Conservation (phyloP, 2,888 invertebrate genomes). For the Nomada hirtipes region DNA sequence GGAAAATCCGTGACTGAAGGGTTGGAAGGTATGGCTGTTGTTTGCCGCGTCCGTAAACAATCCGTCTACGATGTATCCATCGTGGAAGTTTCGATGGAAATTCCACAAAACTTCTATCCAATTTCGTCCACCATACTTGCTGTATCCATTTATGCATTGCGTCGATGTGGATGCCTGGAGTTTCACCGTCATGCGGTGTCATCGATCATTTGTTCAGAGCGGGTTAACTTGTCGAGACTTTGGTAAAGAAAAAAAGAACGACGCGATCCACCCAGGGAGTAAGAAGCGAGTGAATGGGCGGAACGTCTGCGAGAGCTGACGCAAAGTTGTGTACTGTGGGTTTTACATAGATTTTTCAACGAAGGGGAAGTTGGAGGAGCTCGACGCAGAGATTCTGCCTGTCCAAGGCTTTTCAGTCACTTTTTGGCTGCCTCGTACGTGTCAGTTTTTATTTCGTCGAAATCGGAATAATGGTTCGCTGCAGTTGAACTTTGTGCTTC, state of each 20-base stretch:
- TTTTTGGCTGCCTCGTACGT: not conserved
- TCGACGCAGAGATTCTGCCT: not conserved
- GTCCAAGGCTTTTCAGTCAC: not conserved
- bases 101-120: conserved; percentile 56
- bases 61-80: conserved; percentile 54
- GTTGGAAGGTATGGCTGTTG: not conserved
- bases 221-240: conserved; percentile 16
- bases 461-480: no score
- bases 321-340: not conserved
- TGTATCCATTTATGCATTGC: conserved; percentile 40
- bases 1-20: conserved; percentile 37
- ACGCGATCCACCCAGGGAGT: not conserved
- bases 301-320: not conserved
- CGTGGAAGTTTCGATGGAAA: conserved; percentile 64
- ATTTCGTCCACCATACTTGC: conserved; percentile 26
- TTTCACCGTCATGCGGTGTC: conserved; percentile 8
- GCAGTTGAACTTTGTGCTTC: no score
- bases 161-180: not conserved
- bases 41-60: conserved; percentile 53
- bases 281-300: conserved; percentile 13
- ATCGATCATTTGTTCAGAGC: conserved; percentile 32
- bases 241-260: conserved; percentile 3
- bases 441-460: no score
- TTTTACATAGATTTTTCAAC: not conserved
- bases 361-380: no score